Percentiles rank a stretch among this genome's conserved stretches.
These are phyloP conservation scores for Tragelaphus eurycerus DNA, from an alignment of 2,797 vertebrate species.

Conservation along the genomic window DNA sequence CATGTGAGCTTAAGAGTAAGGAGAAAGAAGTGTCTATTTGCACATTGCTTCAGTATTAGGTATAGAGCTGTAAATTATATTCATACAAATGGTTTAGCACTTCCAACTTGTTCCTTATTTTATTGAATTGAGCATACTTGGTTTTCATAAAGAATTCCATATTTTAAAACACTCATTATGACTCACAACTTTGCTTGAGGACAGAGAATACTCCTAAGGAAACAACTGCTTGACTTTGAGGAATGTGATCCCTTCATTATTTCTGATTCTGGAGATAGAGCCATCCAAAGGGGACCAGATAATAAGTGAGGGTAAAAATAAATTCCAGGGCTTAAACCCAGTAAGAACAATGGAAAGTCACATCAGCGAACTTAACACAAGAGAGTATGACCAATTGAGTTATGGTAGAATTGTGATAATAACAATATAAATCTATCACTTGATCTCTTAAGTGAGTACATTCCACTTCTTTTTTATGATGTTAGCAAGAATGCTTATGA, in stretches of 20 bases:
- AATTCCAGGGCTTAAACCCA: background rate
- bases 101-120: background rate
- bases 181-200: background rate
- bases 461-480: background rate
- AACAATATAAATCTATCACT: background rate
- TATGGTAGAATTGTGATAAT: background rate
- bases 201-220: background rate
- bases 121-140: background rate
- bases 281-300: background rate
- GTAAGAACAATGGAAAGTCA: background rate
- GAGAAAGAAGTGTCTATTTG: background rate
- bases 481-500: background rate
- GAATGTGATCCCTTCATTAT: background rate
- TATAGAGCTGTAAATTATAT: background rate
- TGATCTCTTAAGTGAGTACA: background rate
- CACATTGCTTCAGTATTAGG: background rate
- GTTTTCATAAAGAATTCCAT: background rate
- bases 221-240: background rate
- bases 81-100: background rate
- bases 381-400: background rate
- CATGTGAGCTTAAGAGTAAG: background rate
- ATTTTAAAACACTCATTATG: background rate
- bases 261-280: background rate
- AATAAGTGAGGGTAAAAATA: background rate
- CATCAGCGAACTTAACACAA: background rate